Conservation (phyloP, 2,888 invertebrate species). For the Tetragonula carbonaria region DNA sequence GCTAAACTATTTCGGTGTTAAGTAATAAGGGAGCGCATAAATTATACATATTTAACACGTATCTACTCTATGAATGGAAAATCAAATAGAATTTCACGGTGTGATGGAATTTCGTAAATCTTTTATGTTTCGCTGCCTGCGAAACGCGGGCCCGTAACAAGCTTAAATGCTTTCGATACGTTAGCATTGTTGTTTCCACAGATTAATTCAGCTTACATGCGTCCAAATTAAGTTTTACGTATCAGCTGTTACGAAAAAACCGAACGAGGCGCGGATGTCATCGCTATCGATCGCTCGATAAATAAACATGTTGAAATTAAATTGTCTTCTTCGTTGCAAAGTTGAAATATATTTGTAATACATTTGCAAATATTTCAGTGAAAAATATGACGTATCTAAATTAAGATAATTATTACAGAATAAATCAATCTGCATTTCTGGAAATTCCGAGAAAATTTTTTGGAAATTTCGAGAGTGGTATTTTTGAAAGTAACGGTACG, state of each 20-base stretch:
- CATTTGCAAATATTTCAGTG: neutral
- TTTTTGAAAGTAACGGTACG: too few relatives aligned
- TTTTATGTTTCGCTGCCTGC: neutral
- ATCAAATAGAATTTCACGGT: neutral
- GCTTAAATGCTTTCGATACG: neutral
- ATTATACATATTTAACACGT: neutral
- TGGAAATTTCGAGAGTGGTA: too few relatives aligned
- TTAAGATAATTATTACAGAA: too few relatives aligned
- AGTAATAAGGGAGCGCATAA: neutral
- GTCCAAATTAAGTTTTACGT: neutral
- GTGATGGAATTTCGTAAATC: neutral
- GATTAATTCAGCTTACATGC: conserved; percentile 4
- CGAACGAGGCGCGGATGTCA: too few relatives aligned
- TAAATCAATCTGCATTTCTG: too few relatives aligned
- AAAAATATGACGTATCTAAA: neutral
- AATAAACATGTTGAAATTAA: neutral
- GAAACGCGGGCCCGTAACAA: neutral
- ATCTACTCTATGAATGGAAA: neutral
- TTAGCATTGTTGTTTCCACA: neutral
- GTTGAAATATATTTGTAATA: neutral
- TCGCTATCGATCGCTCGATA: neutral
- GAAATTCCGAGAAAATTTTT: too few relatives aligned
- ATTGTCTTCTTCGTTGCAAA: neutral
- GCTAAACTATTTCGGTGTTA: neutral
- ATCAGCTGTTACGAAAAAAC: neutral